Evolutionary conservation across 2,113 vertebrate species (phyloP).

Genomic region (Catagonus wagneri): DNA sequence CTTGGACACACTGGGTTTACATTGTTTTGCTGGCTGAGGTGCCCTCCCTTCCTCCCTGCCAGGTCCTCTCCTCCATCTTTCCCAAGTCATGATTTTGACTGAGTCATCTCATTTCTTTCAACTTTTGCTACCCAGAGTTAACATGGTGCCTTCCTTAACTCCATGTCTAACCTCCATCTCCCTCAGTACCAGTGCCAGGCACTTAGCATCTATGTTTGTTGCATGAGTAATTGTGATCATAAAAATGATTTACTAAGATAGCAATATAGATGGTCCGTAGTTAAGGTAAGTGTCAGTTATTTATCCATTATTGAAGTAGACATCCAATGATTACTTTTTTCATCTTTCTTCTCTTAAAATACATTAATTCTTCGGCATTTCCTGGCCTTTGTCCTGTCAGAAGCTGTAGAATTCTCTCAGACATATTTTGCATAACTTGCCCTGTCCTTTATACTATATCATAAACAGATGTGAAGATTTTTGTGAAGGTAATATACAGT

Average conservation of each 20-base stretch:
- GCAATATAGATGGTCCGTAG: background rate
- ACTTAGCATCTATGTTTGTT: background rate
- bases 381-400: background rate
- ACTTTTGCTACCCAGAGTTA: background rate
- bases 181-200: background rate
- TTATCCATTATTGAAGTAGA: background rate
- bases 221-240: background rate
- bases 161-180: background rate
- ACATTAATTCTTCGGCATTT: background rate
- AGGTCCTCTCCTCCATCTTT: background rate
- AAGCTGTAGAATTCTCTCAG: background rate
- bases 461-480: background rate
- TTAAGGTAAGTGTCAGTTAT: background rate
- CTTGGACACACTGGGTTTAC: background rate
- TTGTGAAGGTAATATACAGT: background rate
- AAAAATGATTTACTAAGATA: background rate
- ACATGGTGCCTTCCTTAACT: background rate
- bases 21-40: background rate
- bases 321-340: background rate
- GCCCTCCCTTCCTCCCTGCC: background rate
- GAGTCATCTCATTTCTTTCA: slow-evolving; percentile 8
- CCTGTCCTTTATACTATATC: background rate
- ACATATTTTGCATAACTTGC: background rate
- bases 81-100: background rate
- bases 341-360: slow-evolving; percentile 8